Percentiles rank a stretch among this genome's conserved stretches.
Conservation (phyloP, 1,140 invertebrate species). For the Andrena cerasifolii region DNA sequence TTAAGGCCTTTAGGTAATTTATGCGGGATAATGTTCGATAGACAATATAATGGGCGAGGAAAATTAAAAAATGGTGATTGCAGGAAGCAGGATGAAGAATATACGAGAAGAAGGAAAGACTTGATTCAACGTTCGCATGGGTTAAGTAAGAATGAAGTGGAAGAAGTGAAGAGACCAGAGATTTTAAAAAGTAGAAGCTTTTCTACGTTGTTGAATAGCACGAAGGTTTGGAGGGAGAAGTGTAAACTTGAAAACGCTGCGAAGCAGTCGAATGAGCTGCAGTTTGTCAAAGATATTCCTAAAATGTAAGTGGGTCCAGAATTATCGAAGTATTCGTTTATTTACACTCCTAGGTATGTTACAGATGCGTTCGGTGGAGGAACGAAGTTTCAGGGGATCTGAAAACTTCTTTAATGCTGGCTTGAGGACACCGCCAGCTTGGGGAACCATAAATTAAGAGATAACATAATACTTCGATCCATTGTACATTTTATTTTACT, state of each 20-base stretch:
- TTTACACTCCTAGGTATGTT: slow-evolving; percentile 36
- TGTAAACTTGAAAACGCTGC: slow-evolving; percentile 56
- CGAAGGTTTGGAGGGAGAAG: slow-evolving; percentile 76
- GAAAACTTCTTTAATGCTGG: slow-evolving; percentile 19
- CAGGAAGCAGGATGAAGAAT: slow-evolving; percentile 75
- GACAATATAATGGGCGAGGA: not conserved
- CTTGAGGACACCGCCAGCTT: not conserved
- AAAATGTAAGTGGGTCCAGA: slow-evolving; percentile 68
- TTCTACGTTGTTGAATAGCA: slow-evolving; percentile 72
- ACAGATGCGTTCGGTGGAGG: slow-evolving; percentile 62
- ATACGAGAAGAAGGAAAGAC: slow-evolving; percentile 66
- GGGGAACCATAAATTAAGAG: slow-evolving; percentile 5
- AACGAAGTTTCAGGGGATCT: slow-evolving; percentile 63
- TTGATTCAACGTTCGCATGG: slow-evolving; percentile 31
- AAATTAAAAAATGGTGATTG: slow-evolving; percentile 17
- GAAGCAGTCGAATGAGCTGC: slow-evolving; percentile 41
- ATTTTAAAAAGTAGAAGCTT: not conserved
- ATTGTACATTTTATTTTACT: slow-evolving; percentile 23
- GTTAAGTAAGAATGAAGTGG: not conserved
- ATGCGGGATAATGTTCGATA: not conserved
- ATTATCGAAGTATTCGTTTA: slow-evolving; percentile 17
- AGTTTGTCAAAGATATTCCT: slow-evolving; percentile 78
- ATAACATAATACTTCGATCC: slow-evolving; percentile 3
- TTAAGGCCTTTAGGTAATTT: slow-evolving; percentile 73
- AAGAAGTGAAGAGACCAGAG: not conserved